Base-by-base conservation (phyloP, 1,140 invertebrate genomes). In the Sesamia nonagrioides region DNA sequence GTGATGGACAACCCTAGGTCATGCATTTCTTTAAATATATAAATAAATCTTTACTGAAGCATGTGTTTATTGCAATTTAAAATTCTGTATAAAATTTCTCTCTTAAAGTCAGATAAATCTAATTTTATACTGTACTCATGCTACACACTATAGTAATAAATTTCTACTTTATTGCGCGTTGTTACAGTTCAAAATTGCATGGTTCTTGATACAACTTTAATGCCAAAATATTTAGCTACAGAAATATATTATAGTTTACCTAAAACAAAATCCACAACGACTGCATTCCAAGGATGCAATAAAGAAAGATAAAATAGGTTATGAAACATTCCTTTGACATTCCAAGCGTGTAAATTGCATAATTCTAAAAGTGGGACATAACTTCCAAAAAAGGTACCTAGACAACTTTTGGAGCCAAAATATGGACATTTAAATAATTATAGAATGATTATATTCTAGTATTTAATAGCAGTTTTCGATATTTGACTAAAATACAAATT, bases 251-350 rank as follows among this genome's bases (percentile, higher is more conserved):
- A 56, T 56, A 13, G 21, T 82, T 84, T 85, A 85, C 79, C 85
- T 78, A 84, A 79, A 73, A 79, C 76, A 78, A 58, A 80, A 84
- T 85, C 80, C 82, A 72, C 80, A 82, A 13, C 66, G 82, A 79
- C 78, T 84, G 84, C 86, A 82, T 83, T 78, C 66, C 66, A 69
- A 54, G 77, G 54, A 83, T 63, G 77, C 63, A 66, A n/a, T n/a
- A n/a, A n/a, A 78, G 35, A 60, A 42, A 50, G 52, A 71, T 63
- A 78, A 69, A 71, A 63, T 72, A 48, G 0, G 33, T 33, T 27
- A 21, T n/a, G 7, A 69, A 37, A 69, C 13, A 33, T 33, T 69
- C 42, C 33, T 66, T 63, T 0, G 6, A 18, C n/a, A 40, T 63
- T 42, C 35, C 37, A 66, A 42, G 61, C 17, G 17, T 13, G 3